Percentiles rank a stretch among this genome's conserved stretches.
Conservation (phyloP, 2,797 vertebrate species). For the Vireo griseus region DNA sequence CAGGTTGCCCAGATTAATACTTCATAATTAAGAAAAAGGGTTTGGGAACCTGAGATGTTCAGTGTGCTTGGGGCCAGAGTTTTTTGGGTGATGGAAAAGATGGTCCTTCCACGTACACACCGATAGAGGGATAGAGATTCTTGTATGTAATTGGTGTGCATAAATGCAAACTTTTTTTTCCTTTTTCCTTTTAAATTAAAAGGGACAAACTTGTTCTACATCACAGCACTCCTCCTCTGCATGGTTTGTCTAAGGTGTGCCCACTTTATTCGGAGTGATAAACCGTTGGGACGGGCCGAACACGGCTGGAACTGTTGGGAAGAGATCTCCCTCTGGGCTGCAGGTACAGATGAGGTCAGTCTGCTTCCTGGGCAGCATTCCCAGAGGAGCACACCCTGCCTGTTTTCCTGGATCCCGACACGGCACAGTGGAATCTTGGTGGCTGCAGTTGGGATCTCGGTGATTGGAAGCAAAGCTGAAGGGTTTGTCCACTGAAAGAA, state of each 20-base stretch:
- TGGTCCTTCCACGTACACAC: background rate
- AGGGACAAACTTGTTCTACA: slow-evolving; percentile 44
- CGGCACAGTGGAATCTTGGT: no score
- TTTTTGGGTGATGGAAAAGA: background rate
- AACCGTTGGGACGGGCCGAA: background rate
- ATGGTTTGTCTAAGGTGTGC: slow-evolving; percentile 52
- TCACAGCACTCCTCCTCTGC: slow-evolving; percentile 11
- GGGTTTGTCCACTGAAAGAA: no score
- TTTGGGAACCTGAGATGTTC: background rate
- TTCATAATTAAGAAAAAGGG: background rate
- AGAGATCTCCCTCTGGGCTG: no score
- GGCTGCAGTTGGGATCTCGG: no score
- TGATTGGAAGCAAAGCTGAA: no score
- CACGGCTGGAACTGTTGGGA: no score
- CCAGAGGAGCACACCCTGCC: no score
- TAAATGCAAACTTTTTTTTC: background rate
- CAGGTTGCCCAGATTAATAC: background rate
- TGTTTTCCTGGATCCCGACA: no score
- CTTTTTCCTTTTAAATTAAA: slow-evolving; percentile 53
- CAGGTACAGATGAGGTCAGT: no score
- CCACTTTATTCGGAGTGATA: background rate
- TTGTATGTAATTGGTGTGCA: no score
- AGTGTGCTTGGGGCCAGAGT: background rate
- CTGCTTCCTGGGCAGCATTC: no score
- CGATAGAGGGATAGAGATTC: background rate